Base-by-base conservation (phyloP, 1,140 invertebrate genomes). In the Brachionus rubens region DNA sequence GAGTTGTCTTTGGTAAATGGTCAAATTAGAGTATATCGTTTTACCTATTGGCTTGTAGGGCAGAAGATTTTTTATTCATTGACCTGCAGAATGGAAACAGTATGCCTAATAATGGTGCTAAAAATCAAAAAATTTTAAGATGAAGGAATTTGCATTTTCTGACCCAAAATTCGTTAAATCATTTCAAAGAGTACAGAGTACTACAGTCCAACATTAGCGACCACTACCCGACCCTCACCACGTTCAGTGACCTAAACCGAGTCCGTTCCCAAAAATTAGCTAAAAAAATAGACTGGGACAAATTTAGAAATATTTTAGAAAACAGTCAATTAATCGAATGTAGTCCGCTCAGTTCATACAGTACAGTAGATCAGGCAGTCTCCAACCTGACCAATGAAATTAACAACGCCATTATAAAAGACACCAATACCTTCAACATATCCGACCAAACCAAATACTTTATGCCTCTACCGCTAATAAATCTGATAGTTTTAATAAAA, bases 201-300 rank as follows among this genome's bases (percentile, higher is more conserved):
- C 56, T 62, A 16, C 4, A 19, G 19, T 4, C 16, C 36, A 40
- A 16, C 7, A 62, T 62, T 6, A 62, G 56, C 40, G 56, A 62
- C 14, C 56, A 62, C 56, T 21, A 16, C 14, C 56, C 56, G 19
- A 62, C 40, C 19, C 5, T 40, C 16, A 40, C 56, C 6, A 24
- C 33, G 4, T 62, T 62, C 56, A 41, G 33, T 9, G 9, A 36
- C 9, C 9, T 36, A 36, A 5, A 5, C 33, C 33, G 4, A 36
- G 33, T 9, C 9, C 33, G 33, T 36, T 3, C 3, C 3, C 33
- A 36, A 36, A 36, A 59, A 59, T 30, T 14, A 16, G 54, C 54
- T 26, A 59, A 59, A 59, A 59, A n/a, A 36, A 59, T 59, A 59
- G 33, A 59, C 54, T 59, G 54, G 30, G 28, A 59, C 33, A 59